phyloP scores from a whole-genome alignment of 1,140 invertebrate genomes.

The Leptopilina boulardi region DNA sequence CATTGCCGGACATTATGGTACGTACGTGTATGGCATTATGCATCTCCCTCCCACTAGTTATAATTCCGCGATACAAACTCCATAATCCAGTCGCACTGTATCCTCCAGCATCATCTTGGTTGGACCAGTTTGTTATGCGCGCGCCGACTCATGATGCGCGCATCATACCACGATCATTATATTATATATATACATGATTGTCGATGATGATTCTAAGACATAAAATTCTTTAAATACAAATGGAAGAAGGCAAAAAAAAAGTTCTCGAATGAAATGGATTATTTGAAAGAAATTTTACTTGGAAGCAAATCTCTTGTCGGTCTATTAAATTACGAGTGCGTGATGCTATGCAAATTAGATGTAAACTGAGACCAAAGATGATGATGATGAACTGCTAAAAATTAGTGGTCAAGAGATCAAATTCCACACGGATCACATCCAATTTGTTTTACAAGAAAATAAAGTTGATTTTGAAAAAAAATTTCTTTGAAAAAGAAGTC shows the following conservation, averaged over 20 bases:
- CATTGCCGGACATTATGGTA: constrained; percentile 61
- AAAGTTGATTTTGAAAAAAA: too few relatives aligned
- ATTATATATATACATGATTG: too few relatives aligned
- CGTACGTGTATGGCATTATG: constrained; percentile 62
- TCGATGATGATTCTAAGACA: constrained; percentile 62
- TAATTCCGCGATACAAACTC: constrained; percentile 70
- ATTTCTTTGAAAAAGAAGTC: too few relatives aligned
- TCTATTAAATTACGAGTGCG: constrained; percentile 24
- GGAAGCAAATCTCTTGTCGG: not conserved
- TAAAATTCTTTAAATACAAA: constrained; percentile 50
- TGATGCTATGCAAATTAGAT: not conserved
- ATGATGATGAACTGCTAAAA: constrained; percentile 13
- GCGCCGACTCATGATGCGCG: constrained; percentile 43
- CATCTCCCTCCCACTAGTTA: constrained; percentile 56
- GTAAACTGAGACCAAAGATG: not conserved
- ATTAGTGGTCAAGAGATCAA: constrained; percentile 4
- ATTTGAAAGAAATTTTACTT: not conserved
- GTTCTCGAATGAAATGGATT: not conserved
- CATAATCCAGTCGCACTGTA: constrained; percentile 69
- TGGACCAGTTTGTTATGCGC: constrained; percentile 67
- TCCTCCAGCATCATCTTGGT: constrained; percentile 56
- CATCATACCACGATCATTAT: constrained; percentile 64
- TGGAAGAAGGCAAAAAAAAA: too few relatives aligned
- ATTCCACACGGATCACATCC: not conserved
- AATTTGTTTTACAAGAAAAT: not conserved